phyloP scores from a whole-genome alignment of 2,113 vertebrate genomes.

The Notarius quadriscutis region DNA sequence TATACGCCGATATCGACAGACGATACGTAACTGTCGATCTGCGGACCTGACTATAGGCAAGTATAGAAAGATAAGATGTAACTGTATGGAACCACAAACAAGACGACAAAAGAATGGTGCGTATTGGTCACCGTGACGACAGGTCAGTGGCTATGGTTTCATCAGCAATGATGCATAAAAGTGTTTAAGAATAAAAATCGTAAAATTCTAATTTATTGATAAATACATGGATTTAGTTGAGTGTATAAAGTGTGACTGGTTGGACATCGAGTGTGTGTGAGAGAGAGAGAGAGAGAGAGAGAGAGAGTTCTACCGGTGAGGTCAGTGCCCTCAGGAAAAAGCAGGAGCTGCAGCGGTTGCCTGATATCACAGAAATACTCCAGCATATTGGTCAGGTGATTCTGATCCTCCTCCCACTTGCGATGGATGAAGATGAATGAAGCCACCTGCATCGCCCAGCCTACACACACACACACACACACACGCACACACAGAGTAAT shows the following conservation, averaged over 20 bases:
- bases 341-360: slow-evolving; percentile 91
- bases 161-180: not conserved
- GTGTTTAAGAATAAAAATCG: no score
- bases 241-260: slow-evolving; percentile 9
- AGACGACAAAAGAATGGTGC: not conserved
- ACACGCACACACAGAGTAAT: slow-evolving; percentile 22
- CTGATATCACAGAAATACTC: slow-evolving; percentile 93
- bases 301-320: slow-evolving; percentile 82
- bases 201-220: no score
- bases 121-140: not conserved
- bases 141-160: not conserved
- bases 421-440: slow-evolving; percentile 93
- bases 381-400: slow-evolving; percentile 90
- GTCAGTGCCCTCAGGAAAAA: slow-evolving; percentile 97
- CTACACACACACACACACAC: slow-evolving; percentile 64
- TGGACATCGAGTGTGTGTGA: not conserved
- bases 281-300: no score
- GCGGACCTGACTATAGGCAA: no score
- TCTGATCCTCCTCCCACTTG: slow-evolving; percentile 90
- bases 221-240: not conserved
- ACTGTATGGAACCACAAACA: not conserved
- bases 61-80: no score
- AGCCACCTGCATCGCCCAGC: slow-evolving; percentile 98
- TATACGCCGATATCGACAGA: no score
- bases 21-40: no score